Evolutionary conservation across 2,888 invertebrate genomes (phyloP).

Genomic region (Xestoiulus laeticollis): DNA sequence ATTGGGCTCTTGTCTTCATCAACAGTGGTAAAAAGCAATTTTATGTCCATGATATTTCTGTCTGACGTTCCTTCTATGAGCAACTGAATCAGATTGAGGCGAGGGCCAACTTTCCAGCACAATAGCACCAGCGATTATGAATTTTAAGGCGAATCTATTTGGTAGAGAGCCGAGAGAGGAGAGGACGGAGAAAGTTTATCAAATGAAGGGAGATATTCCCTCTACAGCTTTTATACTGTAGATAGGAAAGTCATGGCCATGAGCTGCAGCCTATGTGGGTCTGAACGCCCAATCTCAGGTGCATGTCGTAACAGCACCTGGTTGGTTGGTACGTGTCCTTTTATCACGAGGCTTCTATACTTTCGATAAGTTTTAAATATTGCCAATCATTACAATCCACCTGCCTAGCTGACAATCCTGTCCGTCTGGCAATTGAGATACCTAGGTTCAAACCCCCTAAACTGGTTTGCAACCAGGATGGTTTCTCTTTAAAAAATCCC

Average conservation of each 20-base stretch:
- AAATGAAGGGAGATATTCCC: not conserved
- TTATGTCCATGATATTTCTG: constrained; percentile 38
- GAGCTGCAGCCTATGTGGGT: not conserved
- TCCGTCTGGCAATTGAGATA: too few species aligned
- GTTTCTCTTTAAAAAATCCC: too few species aligned
- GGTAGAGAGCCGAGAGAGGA: not conserved
- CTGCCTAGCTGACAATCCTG: too few species aligned
- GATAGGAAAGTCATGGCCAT: not conserved
- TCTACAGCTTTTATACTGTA: not conserved
- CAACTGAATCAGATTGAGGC: not conserved
- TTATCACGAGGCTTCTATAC: not conserved
- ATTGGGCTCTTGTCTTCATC: constrained; percentile 49
- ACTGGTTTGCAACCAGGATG: too few species aligned
- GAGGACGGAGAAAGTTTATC: not conserved
- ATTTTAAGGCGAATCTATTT: not conserved
- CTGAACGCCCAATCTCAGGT: not conserved
- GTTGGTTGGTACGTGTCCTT: not conserved
- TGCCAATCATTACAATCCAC: too few species aligned
- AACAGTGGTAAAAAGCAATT: constrained; percentile 45
- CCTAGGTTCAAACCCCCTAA: too few species aligned
- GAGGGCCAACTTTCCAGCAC: not conserved
- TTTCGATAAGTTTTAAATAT: too few species aligned
- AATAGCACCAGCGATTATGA: not conserved
- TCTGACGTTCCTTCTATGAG: not conserved
- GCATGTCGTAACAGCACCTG: not conserved